A percentile compares a stretch with the other conserved stretches of the same genome.
Evolutionary conservation across 2,888 invertebrate species (phyloP).

Genomic region (Coecobrya sp.): DNA sequence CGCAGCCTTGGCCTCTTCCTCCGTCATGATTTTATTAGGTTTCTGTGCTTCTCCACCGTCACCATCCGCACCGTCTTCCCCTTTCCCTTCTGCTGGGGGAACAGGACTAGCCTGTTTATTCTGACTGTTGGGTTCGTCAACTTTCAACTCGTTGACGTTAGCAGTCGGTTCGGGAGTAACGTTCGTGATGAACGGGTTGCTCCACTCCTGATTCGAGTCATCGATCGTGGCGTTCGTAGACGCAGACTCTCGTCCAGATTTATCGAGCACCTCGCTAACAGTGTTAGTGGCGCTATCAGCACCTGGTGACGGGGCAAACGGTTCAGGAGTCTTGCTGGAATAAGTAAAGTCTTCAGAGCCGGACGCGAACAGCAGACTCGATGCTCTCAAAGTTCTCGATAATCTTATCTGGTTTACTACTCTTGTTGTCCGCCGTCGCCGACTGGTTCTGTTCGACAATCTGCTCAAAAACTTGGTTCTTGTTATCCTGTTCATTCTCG

Average conservation of each 20-base stretch:
- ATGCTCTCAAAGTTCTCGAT: conserved; percentile 83
- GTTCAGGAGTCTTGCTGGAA: conserved; percentile 80
- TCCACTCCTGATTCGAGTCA: conserved; percentile 63
- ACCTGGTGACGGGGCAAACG: conserved; percentile 59
- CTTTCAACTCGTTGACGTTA: conserved; percentile 26
- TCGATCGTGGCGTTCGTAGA: conserved; percentile 51
- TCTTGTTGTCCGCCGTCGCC: background rate
- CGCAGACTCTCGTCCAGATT: conserved; percentile 56
- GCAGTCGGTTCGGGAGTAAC: conserved; percentile 67
- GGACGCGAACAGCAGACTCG: conserved; percentile 83
- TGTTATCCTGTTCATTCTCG: background rate
- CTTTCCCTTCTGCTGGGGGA: background rate
- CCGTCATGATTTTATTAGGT: conserved; percentile 91
- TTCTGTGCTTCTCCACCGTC: conserved; percentile 54
- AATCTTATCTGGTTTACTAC: conserved; percentile 42
- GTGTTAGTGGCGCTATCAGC: conserved; percentile 34
- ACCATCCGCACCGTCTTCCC: conserved; percentile 54
- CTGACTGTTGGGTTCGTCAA: background rate
- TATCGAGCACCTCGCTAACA: conserved; percentile 57
- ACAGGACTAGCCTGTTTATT: background rate
- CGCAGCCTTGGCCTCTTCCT: conserved; percentile 97
- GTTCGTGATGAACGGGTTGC: conserved; percentile 69
- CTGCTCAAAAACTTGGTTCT: background rate
- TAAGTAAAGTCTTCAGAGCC: conserved; percentile 81
- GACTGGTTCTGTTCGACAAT: background rate